Evolutionary conservation across 2,113 vertebrate species (phyloP), one percentile per base, ranked within the genome.

Genomic region (Ranitomeya variabilis): DNA sequence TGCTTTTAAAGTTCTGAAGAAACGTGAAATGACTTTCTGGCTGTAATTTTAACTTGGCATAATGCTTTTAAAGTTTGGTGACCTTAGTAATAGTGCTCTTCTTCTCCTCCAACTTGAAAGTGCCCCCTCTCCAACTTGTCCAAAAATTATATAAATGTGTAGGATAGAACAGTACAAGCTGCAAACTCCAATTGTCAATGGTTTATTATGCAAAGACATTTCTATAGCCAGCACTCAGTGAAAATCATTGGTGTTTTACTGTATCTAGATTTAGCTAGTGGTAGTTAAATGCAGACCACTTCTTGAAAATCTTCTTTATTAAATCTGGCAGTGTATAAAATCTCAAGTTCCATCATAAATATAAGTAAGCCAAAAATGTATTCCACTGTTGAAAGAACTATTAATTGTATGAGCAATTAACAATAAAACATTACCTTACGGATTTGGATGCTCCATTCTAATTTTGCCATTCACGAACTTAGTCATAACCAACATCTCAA

Each of bases 181-280:
- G 90, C 88, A 93, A 90, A 94, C 94, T 93, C 91, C 92, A 93
- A 91, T 93, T 93, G 93, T 90, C 90, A 74, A 90, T 91, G 91
- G 91, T 92, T 94, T 94, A 92, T 92, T 93, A 91, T 89, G 89
- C 91, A 93, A 91, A 92, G 92, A 92, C 83, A 81, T 92, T 93
- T 94, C 92, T 91, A 82, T 92, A 93, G 91, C 91, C 91, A 83
- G 64, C 4, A 88, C 90, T 91, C 87, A 86, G 89, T 90, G 91
- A 93, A 94, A 94, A 93, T 93, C 92, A 93, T 92, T 90, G 91
- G 92, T 92, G 91, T 93, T 94, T 93, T 93, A 88, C 93, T 94
- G 92, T 93, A 91, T 92, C 91, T 92, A 90, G 91, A 90, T 94
- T 93, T 93, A 92, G 90, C 90, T 92, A 86, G 91, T 94, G 92